Percentiles rank a stretch among this genome's conserved stretches.
These are phyloP conservation scores for Cariama cristata DNA, from an alignment of 2,113 vertebrate genomes.

Conservation along the genomic window DNA sequence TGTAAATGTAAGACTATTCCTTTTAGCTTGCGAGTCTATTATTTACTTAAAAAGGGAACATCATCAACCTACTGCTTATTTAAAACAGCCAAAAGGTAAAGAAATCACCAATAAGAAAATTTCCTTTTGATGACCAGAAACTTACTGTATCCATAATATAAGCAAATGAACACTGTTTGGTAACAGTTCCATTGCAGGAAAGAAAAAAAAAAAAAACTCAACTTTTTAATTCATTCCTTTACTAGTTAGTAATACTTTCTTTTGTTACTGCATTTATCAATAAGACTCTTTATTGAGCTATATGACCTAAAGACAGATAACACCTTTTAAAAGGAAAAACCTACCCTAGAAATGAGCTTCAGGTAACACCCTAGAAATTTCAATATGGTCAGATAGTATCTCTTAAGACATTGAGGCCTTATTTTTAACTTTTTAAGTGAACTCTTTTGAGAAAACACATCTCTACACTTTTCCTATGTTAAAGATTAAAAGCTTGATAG, in stretches of 20 bases:
- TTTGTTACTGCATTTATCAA: not conserved
- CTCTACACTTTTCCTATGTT: not conserved
- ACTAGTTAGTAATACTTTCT: not conserved
- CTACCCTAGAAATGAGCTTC: not conserved
- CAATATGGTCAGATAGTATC: not conserved
- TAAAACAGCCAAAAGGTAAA: not conserved
- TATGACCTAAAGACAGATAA: not conserved
- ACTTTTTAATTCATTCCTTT: not conserved
- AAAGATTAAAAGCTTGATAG: not conserved
- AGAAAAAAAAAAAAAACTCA: accelerated
- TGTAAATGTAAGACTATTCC: not conserved
- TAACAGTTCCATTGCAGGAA: not conserved
- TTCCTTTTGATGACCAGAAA: conserved; percentile 1
- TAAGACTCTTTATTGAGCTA: not conserved
- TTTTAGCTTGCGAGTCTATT: not conserved
- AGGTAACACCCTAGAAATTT: not conserved
- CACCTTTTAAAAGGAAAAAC: not conserved
- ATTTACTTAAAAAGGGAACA: not conserved
- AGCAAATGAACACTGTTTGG: not conserved
- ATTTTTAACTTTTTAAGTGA: not conserved
- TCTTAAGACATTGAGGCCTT: not conserved
- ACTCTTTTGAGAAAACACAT: not conserved
- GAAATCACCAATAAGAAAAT: not conserved
- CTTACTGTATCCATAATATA: conserved; percentile 16
- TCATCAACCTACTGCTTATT: not conserved